These are phyloP conservation scores for Pseudomyrmex gracilis DNA, from an alignment of 1,140 invertebrate genomes.

Conservation along the genomic window DNA sequence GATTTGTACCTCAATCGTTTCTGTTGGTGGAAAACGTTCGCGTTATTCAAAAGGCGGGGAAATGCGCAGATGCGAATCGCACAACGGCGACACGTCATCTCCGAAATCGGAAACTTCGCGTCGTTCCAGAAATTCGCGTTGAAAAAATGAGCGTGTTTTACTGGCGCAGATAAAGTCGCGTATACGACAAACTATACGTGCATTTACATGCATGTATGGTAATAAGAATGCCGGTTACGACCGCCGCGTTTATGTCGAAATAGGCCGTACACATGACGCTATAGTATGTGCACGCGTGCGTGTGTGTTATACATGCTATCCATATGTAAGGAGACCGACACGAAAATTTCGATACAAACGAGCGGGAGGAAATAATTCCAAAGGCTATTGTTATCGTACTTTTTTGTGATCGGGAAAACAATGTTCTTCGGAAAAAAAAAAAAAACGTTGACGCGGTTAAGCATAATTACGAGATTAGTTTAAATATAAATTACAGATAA, in stretches of 20 bases:
- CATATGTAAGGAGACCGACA: conserved; percentile 1
- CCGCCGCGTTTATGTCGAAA: conserved; percentile 42
- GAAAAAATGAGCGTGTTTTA: conserved; percentile 34
- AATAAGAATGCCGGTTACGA: conserved; percentile 67
- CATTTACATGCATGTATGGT: conserved; percentile 63
- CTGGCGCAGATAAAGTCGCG: conserved; percentile 55
- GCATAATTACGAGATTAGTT: no score
- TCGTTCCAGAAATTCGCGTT: not conserved
- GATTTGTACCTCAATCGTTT: not conserved
- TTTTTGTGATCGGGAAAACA: no score
- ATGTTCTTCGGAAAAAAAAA: no score
- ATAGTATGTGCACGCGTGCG: not conserved
- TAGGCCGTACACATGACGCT: not conserved
- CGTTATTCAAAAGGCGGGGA: not conserved
- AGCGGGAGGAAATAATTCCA: conserved; percentile 2
- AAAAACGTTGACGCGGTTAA: no score
- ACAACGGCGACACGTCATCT: not conserved
- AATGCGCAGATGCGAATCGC: not conserved
- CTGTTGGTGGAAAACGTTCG: not conserved
- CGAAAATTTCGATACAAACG: conserved; percentile 19
- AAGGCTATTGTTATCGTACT: not conserved
- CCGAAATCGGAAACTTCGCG: not conserved
- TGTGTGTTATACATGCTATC: not conserved
- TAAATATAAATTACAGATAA: no score
- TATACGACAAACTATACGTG: conserved; percentile 4